phyloP scores from a whole-genome alignment of 2,113 vertebrate species.

The Lanius ludovicianus region DNA sequence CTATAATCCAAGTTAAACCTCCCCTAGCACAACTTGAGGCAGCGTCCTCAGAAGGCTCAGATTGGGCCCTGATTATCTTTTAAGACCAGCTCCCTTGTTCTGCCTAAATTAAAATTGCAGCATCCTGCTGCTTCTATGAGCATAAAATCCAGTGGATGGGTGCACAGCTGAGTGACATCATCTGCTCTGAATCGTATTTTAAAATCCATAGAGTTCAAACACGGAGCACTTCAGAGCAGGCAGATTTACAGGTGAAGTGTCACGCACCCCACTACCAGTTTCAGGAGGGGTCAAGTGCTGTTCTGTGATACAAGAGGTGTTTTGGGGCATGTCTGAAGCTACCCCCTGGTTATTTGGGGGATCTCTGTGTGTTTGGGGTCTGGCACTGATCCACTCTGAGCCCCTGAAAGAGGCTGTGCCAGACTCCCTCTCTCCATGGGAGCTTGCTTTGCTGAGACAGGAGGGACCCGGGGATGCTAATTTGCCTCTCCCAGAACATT shows the following conservation, averaged over 20 bases:
- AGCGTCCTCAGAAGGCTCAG: background rate
- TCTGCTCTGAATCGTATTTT: background rate
- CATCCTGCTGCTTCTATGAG: background rate
- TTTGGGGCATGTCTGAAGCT: background rate
- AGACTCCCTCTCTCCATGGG: background rate
- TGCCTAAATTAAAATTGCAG: background rate
- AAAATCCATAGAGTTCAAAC: background rate
- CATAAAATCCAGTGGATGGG: accelerated
- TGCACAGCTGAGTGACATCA: background rate
- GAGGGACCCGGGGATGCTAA: background rate
- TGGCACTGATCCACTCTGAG: background rate
- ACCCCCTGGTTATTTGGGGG: background rate
- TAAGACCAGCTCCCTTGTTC: background rate
- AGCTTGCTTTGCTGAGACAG: background rate
- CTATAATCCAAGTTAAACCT: background rate
- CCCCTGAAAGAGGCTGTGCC: background rate
- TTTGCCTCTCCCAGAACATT: background rate
- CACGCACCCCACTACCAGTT: background rate
- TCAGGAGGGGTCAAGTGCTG: background rate
- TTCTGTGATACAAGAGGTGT: background rate
- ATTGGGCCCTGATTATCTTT: accelerated
- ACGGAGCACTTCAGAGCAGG: background rate
- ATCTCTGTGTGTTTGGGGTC: background rate
- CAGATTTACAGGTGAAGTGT: background rate
- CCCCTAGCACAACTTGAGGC: background rate